phyloP scores from a whole-genome alignment of 2,113 vertebrate species.

The Alectura lathami region DNA sequence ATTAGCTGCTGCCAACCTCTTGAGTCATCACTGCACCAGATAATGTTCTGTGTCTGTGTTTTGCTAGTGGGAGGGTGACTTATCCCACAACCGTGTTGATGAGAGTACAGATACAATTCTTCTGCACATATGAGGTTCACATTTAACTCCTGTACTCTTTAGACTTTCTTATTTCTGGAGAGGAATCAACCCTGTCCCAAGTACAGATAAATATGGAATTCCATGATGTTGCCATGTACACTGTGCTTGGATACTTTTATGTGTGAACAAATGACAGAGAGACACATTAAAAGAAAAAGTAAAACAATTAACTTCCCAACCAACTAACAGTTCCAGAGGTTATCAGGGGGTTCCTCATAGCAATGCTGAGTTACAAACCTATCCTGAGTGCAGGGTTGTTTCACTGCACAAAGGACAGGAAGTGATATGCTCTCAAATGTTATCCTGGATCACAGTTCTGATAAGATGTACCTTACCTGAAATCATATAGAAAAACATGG shows the following conservation, averaged over 20 bases:
- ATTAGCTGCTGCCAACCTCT: conserved; percentile 10
- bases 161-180: background rate
- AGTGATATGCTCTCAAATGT: background rate
- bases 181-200: background rate
- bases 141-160: background rate
- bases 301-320: background rate
- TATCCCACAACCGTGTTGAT: background rate
- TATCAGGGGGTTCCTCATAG: background rate
- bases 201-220: background rate
- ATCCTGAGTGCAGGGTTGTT: background rate
- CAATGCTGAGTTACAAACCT: background rate
- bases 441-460: background rate
- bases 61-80: conserved; percentile 15
- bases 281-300: background rate
- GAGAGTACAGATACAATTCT: background rate
- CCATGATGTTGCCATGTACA: background rate
- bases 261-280: background rate
- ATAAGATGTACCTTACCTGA: background rate
- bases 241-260: background rate
- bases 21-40: background rate
- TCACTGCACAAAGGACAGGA: background rate
- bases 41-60: conserved; percentile 18
- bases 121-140: background rate
- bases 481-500: background rate
- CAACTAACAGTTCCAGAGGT: background rate